Evolutionary conservation across 2,888 invertebrate genomes (phyloP), one percentile per base, ranked within the genome.

Genomic region (Penaeus monodon): DNA sequence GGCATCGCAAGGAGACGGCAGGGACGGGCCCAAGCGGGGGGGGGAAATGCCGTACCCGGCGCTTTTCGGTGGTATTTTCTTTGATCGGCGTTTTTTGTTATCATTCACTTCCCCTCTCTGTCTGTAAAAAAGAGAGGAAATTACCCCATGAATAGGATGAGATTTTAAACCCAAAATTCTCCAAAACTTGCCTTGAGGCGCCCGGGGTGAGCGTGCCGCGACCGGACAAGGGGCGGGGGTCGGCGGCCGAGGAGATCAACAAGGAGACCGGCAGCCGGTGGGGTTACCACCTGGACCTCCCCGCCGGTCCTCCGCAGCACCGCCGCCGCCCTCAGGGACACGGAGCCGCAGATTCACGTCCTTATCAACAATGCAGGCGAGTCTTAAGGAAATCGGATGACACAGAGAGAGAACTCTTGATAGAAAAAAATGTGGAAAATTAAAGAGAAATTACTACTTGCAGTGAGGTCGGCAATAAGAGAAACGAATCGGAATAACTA

Each of bases 291-390:
- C 93, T 97, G 81, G 96, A 97, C 92, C 93, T 97, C 96, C 81
- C 96, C 96, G 0, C 94, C 95, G 95, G 85, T 97, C 97, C 0
- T 97, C 83, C 94, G 97, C 49, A 95, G 95, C 85, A 98, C 98
- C 92, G 97, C 97, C 0, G 95, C 94, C 63, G 96, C 96, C 91
- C 94, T 98, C 90, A 95, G 95, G 88, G 94, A 94, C 91, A 95
- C 94, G 0, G 96, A 97, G 92, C 92, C 93, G 24, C 94, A 94
- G 91, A 92, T 98, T 63, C 96, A 98, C 93, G 96, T 97, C 0
- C 93, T 98, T 0, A 94, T 98, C 88, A 97, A 97, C 93, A 98
- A 98, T 92, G 98, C 98, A 0, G 98, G 97, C 20, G 95, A 96
- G 10, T 77, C 57, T 27, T 24, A 49, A 92, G 20, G 17, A 12